phyloP scores from a whole-genome alignment of 2,113 vertebrate genomes.

The Prionailurus bengalensis region DNA sequence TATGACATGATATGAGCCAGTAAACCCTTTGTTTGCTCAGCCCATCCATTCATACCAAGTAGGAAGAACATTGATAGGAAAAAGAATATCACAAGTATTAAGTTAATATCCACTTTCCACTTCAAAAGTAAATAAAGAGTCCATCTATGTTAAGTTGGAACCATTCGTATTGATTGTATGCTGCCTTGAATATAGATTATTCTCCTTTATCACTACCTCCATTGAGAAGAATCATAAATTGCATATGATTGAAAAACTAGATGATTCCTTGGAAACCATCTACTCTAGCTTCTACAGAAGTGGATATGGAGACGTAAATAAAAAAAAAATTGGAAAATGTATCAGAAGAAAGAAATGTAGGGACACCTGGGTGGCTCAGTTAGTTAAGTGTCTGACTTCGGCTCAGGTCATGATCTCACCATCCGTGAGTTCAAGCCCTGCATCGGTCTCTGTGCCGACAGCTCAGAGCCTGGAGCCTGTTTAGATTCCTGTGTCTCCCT shows the following conservation, averaged over 20 bases:
- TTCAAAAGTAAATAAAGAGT: background rate
- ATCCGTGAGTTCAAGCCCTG: too few species aligned
- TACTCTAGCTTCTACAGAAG: background rate
- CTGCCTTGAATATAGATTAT: background rate
- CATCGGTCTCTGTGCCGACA: too few species aligned
- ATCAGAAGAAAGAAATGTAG: background rate
- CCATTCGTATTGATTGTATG: background rate
- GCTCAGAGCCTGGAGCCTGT: too few species aligned
- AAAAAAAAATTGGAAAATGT: background rate
- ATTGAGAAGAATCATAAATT: conserved; percentile 6
- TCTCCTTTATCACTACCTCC: background rate
- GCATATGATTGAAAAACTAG: background rate
- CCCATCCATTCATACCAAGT: background rate
- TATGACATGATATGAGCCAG: background rate
- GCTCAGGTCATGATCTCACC: too few species aligned
- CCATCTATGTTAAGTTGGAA: background rate
- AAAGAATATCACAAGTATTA: background rate
- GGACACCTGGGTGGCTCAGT: too few species aligned
- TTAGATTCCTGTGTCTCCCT: too few species aligned
- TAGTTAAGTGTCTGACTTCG: too few species aligned
- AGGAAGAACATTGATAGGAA: background rate
- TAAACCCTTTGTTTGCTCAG: background rate
- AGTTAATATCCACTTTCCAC: background rate
- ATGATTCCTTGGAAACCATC: background rate
- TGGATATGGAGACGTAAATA: background rate